phyloP scores from a whole-genome alignment of 2,888 invertebrate species.

The Nebria brevicollis region DNA sequence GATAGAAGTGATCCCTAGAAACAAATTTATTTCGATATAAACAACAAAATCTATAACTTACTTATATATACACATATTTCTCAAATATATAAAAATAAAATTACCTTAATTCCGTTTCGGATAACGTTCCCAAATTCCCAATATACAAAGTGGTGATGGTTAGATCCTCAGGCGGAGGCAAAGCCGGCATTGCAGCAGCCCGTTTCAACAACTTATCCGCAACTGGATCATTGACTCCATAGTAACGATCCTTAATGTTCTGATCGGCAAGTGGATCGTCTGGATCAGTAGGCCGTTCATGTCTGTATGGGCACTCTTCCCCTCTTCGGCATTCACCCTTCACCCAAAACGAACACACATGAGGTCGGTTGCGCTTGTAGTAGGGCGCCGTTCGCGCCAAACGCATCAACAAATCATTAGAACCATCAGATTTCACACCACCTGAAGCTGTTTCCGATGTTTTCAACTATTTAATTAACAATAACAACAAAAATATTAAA shows the following conservation, averaged over 20 bases:
- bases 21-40: slow-evolving; percentile 20
- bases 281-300: slow-evolving; percentile 96
- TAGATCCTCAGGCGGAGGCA: slow-evolving; percentile 95
- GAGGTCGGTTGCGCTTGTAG: slow-evolving; percentile 93
- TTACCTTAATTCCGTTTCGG: slow-evolving; percentile 85
- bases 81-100: slow-evolving; percentile 19
- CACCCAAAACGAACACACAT: slow-evolving; percentile 98
- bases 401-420: slow-evolving; percentile 85
- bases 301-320: slow-evolving; percentile 96
- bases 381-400: slow-evolving; percentile 93
- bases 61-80: not conserved
- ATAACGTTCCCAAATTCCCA: slow-evolving; percentile 92
- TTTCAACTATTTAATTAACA: slow-evolving; percentile 53
- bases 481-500: no score
- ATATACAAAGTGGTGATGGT: slow-evolving; percentile 97
- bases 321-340: slow-evolving; percentile 96
- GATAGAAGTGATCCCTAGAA: slow-evolving; percentile 93
- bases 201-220: slow-evolving; percentile 92
- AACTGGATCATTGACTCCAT: slow-evolving; percentile 95
- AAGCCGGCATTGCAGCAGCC: slow-evolving; percentile 92
- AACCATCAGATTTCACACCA: slow-evolving; percentile 78
- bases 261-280: slow-evolving; percentile 97
- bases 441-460: slow-evolving; percentile 65
- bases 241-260: slow-evolving; percentile 94
- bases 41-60: no score